Evolutionary conservation across 2,888 invertebrate genomes (phyloP), one percentile per base, ranked within the genome.

Genomic region (Melipona beecheii): DNA sequence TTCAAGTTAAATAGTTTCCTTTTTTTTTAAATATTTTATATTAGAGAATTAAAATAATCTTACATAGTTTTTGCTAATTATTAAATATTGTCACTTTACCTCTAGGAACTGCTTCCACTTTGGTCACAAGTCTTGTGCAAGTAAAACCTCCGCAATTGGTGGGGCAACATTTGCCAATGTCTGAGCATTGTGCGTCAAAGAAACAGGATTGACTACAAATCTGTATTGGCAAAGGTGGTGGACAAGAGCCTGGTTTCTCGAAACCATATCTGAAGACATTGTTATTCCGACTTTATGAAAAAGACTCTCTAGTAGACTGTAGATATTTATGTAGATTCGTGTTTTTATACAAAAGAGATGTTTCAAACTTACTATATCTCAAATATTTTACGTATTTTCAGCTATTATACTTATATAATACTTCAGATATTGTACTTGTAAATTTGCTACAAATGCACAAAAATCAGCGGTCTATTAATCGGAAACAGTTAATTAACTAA

Each of bases 211-310:
- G 93, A 0, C 94, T 94, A 84, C 96, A 96, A 52, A 95, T 90
- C 75, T 95, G 95, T 64, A 96, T 95, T 2, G 95, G 94, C 31
- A 96, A 89, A 2, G 95, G 95, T 0, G 96, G 96, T 0, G 96
- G 96, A 79, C 96, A 96, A 0, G 95, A 95, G 0, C 96, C 96
- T 0, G 89, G 88, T 78, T 93, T 94, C 43, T 87, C 87, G 50
- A 86, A 87, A 50, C 71, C 72, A 50, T 68, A 77, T 50, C 84
- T 85, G 60, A 43, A 49, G 24, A 3, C 2, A 64, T 65, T 21
- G 9, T 43, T 9, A 21, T 21, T 11, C 19, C 19, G 17, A 56
- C 58, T 9, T 13, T 11, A 36, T 5, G 1, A 72, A 15, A 0
- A 27, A 60, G 15, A 21, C 49, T 58, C 9, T 27, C n/a, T 49